Evolutionary conservation across 2,113 vertebrate genomes (phyloP).

Genomic region (Pseudorectes ferrugineus): DNA sequence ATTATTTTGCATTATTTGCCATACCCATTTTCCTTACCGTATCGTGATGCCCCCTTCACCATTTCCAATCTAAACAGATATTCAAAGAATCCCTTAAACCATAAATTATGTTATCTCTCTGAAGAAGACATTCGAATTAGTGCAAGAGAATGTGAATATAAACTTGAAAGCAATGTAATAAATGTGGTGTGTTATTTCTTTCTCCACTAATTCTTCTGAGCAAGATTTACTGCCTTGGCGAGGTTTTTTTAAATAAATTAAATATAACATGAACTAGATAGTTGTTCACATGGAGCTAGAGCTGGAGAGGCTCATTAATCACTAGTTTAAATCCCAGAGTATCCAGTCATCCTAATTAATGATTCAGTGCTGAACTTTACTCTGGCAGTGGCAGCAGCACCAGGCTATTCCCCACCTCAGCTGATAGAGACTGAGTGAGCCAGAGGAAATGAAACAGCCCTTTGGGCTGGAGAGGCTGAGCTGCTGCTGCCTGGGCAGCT

Average conservation of each 20-base stretch:
- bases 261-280: conserved; percentile 50
- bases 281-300: conserved; percentile 28
- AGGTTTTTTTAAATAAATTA: conserved; percentile 54
- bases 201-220: conserved; percentile 42
- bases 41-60: background rate
- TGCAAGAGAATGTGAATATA: background rate
- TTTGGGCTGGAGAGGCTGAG: background rate
- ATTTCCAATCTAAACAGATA: background rate
- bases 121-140: conserved; percentile 21
- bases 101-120: background rate
- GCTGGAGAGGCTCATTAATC: conserved; percentile 67
- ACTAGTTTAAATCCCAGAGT: conserved; percentile 59
- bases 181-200: conserved; percentile 42
- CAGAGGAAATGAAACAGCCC: background rate
- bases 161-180: conserved; percentile 23
- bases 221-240: conserved; percentile 21
- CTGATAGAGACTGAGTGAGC: background rate
- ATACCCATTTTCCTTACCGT: background rate
- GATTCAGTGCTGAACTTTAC: conserved; percentile 39
- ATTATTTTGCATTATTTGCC: background rate
- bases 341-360: conserved; percentile 64
- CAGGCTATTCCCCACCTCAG: background rate
- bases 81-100: background rate
- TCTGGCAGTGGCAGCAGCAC: background rate
- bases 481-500: background rate